These are phyloP conservation scores for Gymnothorax javanicus DNA, from an alignment of 2,797 vertebrate species.

Conservation along the genomic window DNA sequence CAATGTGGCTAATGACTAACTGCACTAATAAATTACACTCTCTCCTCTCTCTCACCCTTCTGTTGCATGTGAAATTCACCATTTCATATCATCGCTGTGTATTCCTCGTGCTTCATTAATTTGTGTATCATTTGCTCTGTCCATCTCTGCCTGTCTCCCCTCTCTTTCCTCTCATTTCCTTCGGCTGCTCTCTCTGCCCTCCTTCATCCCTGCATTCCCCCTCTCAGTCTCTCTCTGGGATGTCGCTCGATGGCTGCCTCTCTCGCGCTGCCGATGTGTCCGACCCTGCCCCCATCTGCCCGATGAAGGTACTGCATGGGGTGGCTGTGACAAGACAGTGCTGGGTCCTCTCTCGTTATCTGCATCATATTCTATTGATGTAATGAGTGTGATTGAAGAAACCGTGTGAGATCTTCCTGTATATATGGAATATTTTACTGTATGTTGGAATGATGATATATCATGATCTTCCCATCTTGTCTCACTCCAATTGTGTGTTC, in stretches of 20 bases:
- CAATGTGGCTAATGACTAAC: neutral
- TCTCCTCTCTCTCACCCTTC: constrained; percentile 15
- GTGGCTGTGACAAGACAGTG: constrained; percentile 28
- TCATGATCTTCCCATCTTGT: constrained; percentile 32
- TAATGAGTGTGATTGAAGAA: constrained; percentile 28
- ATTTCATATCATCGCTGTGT: constrained; percentile 25
- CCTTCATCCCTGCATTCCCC: constrained; percentile 44
- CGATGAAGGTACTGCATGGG: constrained; percentile 69
- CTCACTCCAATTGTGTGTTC: constrained; percentile 50
- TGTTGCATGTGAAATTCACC: constrained; percentile 21
- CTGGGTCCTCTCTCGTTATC: constrained; percentile 8
- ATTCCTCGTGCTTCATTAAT: neutral
- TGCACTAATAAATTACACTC: neutral
- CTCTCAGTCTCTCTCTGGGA: constrained; percentile 69
- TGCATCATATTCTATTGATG: constrained; percentile 35
- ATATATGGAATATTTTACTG: neutral
- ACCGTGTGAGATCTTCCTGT: neutral
- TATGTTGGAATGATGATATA: neutral
- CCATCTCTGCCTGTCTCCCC: neutral
- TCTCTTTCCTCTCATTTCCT: neutral
- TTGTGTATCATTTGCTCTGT: constrained; percentile 2
- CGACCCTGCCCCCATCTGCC: constrained; percentile 58
- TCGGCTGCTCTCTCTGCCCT: constrained; percentile 31
- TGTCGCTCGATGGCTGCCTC: constrained; percentile 67
- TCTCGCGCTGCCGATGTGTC: constrained; percentile 57